Evolutionary conservation across 1,140 invertebrate genomes (phyloP).

Genomic region (Dufourea novaeangliae): DNA sequence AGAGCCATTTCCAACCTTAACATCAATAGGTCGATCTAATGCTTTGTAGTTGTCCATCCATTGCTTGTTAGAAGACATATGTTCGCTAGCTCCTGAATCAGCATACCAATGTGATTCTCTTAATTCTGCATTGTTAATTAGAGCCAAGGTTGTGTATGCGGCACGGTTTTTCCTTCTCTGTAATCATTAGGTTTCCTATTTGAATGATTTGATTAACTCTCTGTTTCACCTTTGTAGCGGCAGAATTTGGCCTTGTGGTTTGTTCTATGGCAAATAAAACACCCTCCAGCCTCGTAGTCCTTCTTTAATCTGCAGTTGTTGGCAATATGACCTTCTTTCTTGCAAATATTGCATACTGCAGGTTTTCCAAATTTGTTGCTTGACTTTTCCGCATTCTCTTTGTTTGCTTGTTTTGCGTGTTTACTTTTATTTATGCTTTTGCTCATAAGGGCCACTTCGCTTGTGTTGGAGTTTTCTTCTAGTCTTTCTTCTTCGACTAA

Average conservation of each 20-base stretch:
- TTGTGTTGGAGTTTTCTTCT: constrained; percentile 4
- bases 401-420: too few relatives aligned
- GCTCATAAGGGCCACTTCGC: background rate
- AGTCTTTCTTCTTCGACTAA: constrained; percentile 59
- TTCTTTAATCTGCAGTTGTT: constrained; percentile 9
- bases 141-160: too few relatives aligned
- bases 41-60: constrained; percentile 18
- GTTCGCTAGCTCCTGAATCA: constrained; percentile 55
- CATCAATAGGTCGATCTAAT: too few relatives aligned
- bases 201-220: background rate
- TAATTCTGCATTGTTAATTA: too few relatives aligned
- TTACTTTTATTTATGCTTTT: too few relatives aligned
- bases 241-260: background rate
- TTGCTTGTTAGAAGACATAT: constrained; percentile 49
- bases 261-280: too few relatives aligned
- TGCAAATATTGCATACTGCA: constrained; percentile 9
- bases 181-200: background rate
- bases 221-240: background rate
- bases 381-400: background rate
- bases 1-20: constrained; percentile 58
- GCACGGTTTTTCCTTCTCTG: background rate
- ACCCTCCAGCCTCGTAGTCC: too few relatives aligned
- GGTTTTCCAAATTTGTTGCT: background rate
- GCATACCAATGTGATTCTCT: too few relatives aligned
- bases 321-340: constrained; percentile 18